Evolutionary conservation across 2,113 vertebrate genomes (phyloP), one percentile per base, ranked within the genome.

Genomic region (Orcinus orca): DNA sequence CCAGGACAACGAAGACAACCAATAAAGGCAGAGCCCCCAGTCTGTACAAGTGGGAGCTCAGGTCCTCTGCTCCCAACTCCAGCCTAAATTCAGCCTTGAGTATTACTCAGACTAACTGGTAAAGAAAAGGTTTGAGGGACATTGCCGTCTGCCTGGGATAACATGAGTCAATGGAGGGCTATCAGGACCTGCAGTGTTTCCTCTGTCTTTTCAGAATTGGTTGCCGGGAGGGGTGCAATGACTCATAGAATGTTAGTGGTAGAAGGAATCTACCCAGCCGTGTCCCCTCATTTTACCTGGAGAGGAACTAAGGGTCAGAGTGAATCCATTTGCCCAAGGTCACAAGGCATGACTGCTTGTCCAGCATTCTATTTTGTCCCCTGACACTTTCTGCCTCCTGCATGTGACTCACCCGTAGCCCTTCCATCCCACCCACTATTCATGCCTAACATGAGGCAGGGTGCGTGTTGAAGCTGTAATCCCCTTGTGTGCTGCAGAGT

Each of bases 371-470:
- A 1, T 23, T 67, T 31, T 76, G 74, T 50, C 10, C 38, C 77
- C 79, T 29, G 23, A 50, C 14, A n/a, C 53, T 12, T 17, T 62
- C 9, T 1, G 18, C 36, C 36, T 79, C 26, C 33, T 29, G n/a
- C 33, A 25, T 44, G 68, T 55, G 41, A 33, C 21, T 73, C 11
- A 2, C 55, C 33, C 47, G 9, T 4, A 26, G 44, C 21, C 76
- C 76, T 67, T 53, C 76, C 33, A 38, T 15, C 38, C 55, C 17
- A 2, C 23, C 76, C 60, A 8, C 68, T n/a, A 2, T 33, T 50
- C 23, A 12, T 21, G 5, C 26, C 20, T 26, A 11, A 44, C 3
- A 2, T 3, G 6, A 11, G 3, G 9, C 1, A 1, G 36, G 80
- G 21, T 58, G 26, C 53, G 2, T 3, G 31, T 9, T 8, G 1